These are phyloP conservation scores for Periophthalmus modestus DNA, from an alignment of 2,113 vertebrate genomes.

Conservation along the genomic window DNA sequence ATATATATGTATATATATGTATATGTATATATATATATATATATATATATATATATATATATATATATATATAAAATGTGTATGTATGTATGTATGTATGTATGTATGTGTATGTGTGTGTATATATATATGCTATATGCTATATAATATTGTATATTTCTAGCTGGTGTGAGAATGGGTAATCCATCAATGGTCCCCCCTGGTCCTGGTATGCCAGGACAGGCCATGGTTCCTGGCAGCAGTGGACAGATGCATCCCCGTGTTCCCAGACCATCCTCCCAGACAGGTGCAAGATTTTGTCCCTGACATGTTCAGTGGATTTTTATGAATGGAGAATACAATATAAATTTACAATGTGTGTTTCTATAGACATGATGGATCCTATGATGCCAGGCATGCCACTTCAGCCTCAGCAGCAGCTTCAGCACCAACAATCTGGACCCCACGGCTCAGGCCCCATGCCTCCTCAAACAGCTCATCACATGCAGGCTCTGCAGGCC, in stretches of 20 bases:
- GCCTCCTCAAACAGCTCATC: slow-evolving; percentile 88
- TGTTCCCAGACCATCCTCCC: slow-evolving; percentile 84
- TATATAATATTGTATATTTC: slow-evolving; percentile 22
- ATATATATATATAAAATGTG: no score
- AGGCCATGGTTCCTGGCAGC: slow-evolving; percentile 83
- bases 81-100: no score
- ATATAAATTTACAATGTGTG: slow-evolving; percentile 26
- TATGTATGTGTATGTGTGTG: no score
- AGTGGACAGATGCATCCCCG: slow-evolving; percentile 89
- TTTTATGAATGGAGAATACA: neutral
- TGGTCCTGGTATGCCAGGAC: slow-evolving; percentile 82
- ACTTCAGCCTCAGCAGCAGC: slow-evolving; percentile 81
- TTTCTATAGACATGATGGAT: slow-evolving; percentile 85
- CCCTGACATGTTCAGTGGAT: slow-evolving; percentile 1
- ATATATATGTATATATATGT: no score
- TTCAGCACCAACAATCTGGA: slow-evolving; percentile 83
- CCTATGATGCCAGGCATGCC: slow-evolving; percentile 89
- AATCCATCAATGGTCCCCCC: slow-evolving; percentile 90
- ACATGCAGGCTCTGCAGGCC: slow-evolving; percentile 87
- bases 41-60: no score
- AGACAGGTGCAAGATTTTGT: slow-evolving; percentile 82
- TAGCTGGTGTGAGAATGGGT: slow-evolving; percentile 82
- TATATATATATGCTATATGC: no score
- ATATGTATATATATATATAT: no score
- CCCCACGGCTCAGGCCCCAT: slow-evolving; percentile 86